Percentiles rank a stretch among this genome's conserved stretches.
Evolutionary conservation across 2,888 invertebrate genomes (phyloP).

Genomic region (Xylota segnis): DNA sequence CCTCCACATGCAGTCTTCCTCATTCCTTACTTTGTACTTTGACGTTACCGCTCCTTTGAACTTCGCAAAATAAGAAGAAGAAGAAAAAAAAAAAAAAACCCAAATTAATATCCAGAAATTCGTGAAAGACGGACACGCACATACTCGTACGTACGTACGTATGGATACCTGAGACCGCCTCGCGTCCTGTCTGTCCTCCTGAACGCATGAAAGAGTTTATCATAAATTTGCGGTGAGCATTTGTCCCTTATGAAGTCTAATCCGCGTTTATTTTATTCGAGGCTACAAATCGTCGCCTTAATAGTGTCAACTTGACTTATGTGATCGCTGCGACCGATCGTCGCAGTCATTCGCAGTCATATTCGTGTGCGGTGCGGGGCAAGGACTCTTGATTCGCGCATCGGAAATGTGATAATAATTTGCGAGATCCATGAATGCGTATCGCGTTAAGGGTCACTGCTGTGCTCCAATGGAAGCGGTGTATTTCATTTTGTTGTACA

Average conservation of each 20-base stretch:
- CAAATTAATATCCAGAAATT: slow-evolving; percentile 57
- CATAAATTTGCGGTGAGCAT: slow-evolving; percentile 84
- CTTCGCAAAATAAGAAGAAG: no score
- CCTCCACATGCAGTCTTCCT: slow-evolving; percentile 65
- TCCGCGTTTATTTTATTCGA: slow-evolving; percentile 85
- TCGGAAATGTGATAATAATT: slow-evolving; percentile 74
- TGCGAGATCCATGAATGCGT: slow-evolving; percentile 64
- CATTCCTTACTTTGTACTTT: slow-evolving; percentile 30
- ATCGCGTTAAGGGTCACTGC: slow-evolving; percentile 57
- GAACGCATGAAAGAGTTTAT: slow-evolving; percentile 75
- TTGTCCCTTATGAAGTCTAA: slow-evolving; percentile 85
- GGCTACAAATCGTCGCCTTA: slow-evolving; percentile 85
- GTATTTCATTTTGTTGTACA: slow-evolving; percentile 84
- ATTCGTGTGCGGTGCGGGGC: slow-evolving; percentile 21
- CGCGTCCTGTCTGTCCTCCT: slow-evolving; percentile 18
- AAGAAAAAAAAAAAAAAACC: neutral
- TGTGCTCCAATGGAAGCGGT: slow-evolving; percentile 73
- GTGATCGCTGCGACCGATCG: slow-evolving; percentile 80
- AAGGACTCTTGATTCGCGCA: slow-evolving; percentile 54
- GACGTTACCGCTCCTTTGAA: slow-evolving; percentile 62
- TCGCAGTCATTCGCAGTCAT: slow-evolving; percentile 53
- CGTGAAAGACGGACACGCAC: slow-evolving; percentile 27
- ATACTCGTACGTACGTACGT: no score
- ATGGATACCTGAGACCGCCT: neutral
- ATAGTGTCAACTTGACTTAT: slow-evolving; percentile 84